phyloP scores from a whole-genome alignment of 2,113 vertebrate genomes.

The Solenodon paradoxus region DNA sequence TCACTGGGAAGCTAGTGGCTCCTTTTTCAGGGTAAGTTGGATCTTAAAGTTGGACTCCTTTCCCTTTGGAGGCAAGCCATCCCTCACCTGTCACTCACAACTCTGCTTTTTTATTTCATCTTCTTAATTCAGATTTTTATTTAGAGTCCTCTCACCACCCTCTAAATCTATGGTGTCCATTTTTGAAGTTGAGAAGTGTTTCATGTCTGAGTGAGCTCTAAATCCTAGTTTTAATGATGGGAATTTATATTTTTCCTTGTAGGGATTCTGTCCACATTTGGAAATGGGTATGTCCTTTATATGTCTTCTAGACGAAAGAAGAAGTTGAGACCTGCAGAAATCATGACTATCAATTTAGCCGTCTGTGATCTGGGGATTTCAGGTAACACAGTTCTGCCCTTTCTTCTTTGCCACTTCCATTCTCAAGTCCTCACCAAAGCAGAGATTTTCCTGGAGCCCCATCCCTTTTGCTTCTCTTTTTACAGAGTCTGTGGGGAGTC shows the following conservation, averaged over 20 bases:
- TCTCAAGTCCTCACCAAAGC: neutral
- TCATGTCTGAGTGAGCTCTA: neutral
- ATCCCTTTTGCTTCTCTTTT: neutral
- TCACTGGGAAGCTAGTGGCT: conserved; percentile 44
- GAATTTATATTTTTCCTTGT: conserved; percentile 65
- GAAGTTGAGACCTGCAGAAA: conserved; percentile 94
- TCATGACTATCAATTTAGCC: conserved; percentile 96
- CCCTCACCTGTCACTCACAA: conserved; percentile 62
- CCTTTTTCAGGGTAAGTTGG: conserved; percentile 70
- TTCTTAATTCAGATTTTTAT: conserved; percentile 72
- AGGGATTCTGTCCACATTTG: conserved; percentile 92
- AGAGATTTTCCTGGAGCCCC: accelerated
- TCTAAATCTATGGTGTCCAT: conserved; percentile 65
- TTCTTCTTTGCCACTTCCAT: neutral
- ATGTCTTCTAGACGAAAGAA: conserved; percentile 90
- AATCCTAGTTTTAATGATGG: neutral
- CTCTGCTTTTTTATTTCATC: conserved; percentile 65
- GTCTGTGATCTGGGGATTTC: conserved; percentile 96
- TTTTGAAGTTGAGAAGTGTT: conserved; percentile 67
- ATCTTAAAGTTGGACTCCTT: conserved; percentile 26
- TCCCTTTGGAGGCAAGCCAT: conserved; percentile 44
- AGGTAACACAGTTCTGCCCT: conserved; percentile 83
- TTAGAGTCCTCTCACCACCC: conserved; percentile 69
- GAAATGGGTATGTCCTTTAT: conserved; percentile 95
- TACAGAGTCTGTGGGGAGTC: neutral